These are phyloP conservation scores for Colaptes auratus DNA, from an alignment of 2,113 vertebrate genomes.

Conservation along the genomic window DNA sequence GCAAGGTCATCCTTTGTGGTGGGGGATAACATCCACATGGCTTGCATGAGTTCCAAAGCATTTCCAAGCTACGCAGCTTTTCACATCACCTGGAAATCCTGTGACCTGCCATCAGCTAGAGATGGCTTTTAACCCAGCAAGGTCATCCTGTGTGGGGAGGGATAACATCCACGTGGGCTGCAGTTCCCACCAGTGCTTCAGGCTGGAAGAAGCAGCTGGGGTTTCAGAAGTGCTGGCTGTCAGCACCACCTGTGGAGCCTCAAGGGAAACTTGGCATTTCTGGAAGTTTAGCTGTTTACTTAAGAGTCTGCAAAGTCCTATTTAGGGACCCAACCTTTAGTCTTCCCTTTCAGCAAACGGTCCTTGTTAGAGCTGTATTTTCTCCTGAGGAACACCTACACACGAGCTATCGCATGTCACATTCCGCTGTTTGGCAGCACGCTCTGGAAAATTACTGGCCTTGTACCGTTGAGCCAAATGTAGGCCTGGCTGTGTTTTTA, in stretches of 20 bases:
- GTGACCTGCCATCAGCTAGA: neutral
- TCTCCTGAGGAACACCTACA: conserved; percentile 32
- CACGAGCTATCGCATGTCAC: conserved; percentile 20
- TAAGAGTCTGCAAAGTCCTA: neutral
- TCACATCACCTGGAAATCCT: neutral
- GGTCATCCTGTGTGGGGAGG: neutral
- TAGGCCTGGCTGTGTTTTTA: conserved; percentile 32
- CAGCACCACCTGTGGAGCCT: conserved; percentile 15
- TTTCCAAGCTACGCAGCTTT: too few species aligned
- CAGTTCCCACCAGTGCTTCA: neutral
- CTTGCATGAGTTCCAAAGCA: too few species aligned
- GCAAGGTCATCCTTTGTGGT: neutral
- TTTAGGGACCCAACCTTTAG: neutral
- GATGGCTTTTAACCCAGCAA: neutral
- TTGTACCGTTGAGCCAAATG: conserved; percentile 1
- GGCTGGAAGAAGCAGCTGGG: neutral
- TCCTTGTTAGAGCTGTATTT: neutral
- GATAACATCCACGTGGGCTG: rapidly evolving
- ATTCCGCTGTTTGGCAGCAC: conserved; percentile 8
- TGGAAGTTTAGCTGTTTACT: neutral
- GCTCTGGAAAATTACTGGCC: conserved; percentile 35
- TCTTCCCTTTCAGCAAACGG: neutral
- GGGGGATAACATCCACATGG: neutral
- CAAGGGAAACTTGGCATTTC: neutral
- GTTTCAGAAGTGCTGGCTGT: neutral